Evolutionary conservation across 1,140 invertebrate species (phyloP), one percentile per base, ranked within the genome.

Genomic region (Mya arenaria): DNA sequence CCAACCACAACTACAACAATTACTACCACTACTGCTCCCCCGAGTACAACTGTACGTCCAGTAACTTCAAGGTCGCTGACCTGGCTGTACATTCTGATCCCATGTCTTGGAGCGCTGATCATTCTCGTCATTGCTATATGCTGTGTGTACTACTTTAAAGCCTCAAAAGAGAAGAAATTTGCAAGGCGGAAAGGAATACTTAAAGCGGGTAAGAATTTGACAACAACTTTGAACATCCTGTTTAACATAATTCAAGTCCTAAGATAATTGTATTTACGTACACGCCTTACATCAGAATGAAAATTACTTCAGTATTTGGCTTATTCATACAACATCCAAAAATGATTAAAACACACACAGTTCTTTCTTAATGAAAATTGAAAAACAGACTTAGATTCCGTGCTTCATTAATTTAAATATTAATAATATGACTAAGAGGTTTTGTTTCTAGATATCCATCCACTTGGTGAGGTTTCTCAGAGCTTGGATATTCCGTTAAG

Each of bases 401-500:
- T n/a, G n/a, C n/a, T n/a, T n/a, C n/a, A n/a, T n/a, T n/a, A n/a
- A n/a, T n/a, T n/a, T n/a, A n/a, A n/a, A n/a, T n/a, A n/a, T n/a
- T n/a, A n/a, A n/a, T n/a, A n/a, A n/a, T n/a, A n/a, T n/a, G n/a
- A n/a, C n/a, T n/a, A n/a, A n/a, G n/a, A n/a, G n/a, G n/a, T n/a
- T n/a, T n/a, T n/a, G n/a, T 65, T 41, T 73, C 3, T 32, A 75
- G 73, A 63, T 36, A 41, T 62, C 19, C 73, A 75, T 75, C 73
- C 73, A 17, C 73, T 75, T n/a, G 73, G 73, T 6, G 73, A 75
- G 63, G 63, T 75, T 41, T 75, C 73, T 1, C 58, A 62, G 13
- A 41, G 37, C 4, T 30, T 75, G 4, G 73, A 75, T 32, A 32
- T 32, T 10, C 73, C 73, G 34, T n/a, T 60, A 34, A 41, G 55